Base-by-base conservation (phyloP, 2,888 invertebrate genomes). In the Trypoxylon attenuatum region DNA sequence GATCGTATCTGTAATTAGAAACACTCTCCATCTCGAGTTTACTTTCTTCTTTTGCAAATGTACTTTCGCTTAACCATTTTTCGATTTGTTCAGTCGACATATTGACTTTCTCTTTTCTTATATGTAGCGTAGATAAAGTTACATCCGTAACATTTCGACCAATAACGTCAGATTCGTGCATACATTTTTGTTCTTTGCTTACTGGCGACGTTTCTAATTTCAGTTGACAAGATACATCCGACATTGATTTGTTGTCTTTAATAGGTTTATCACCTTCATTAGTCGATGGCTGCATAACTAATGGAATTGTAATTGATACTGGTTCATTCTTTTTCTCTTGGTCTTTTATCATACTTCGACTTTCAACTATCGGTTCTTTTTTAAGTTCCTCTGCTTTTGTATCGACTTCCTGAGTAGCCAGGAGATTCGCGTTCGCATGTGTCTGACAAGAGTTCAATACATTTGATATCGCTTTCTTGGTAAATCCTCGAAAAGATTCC, bases 51-150 rank as follows among this genome's bases (percentile, higher is more conserved):
- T 89, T 89, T 58, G 89, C 89, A 6, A 89, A 85, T 1, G 89
- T 89, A 70, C 90, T 90, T 71, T 90, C 90, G 57, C 88, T 88
- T 4, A 90, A 73, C 92, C 92, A 92, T 75, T 92, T 91, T 71
- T 92, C 91, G 41, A 92, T 92, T 82, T 91, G 91, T 76, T 92
- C 92, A 29, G 90, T 91, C 0, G 92, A 91, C 92, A 92, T 91
- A 77, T 92, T 92, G 0, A 92, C 91, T 79, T 91, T 90, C 15
- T 90, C 91, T 80, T 91, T 89, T 19, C 89, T 88, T 15, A 87
- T 82, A 15, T 85, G 85, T 0, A 88, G 78, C 46, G 80, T 67
- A 56, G 78, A 76, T 4, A 77, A 41, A 4, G 84, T 76, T 69
- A 85, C 83, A 22, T 84, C 83, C 18, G 82, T 77, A 5, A 84